Conservation (phyloP, 1,140 invertebrate species). For the Caerostris darwini region DNA sequence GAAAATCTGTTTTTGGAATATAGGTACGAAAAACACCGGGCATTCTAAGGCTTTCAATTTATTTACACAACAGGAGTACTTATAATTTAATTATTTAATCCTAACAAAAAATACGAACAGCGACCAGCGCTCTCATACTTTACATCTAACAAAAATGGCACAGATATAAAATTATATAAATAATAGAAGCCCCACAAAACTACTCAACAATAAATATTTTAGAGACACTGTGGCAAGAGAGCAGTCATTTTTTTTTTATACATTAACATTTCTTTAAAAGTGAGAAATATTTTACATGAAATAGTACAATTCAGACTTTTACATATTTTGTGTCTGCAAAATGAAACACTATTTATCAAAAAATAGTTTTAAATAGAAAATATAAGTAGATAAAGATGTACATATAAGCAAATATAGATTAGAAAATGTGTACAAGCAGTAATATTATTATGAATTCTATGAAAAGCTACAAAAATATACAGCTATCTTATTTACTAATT, state of each 20-base stretch:
- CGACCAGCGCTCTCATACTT: conserved; percentile 54
- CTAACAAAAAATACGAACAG: not conserved
- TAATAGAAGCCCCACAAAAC: conserved; percentile 18
- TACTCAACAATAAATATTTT: not conserved
- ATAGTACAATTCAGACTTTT: not conserved
- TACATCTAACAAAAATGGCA: conserved; percentile 67
- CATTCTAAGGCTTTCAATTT: not conserved
- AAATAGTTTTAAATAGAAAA: not conserved
- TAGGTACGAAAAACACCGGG: not conserved
- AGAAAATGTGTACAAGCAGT: not conserved
- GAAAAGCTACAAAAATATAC: conserved; percentile 23
- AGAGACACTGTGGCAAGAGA: conserved; percentile 11
- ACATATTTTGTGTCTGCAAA: not conserved
- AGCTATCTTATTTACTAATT: not conserved
- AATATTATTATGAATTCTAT: not conserved
- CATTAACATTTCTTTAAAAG: not conserved
- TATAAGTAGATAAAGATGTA: not conserved
- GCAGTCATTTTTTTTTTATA: not conserved
- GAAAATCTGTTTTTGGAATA: too few relatives aligned
- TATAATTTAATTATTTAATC: not conserved
- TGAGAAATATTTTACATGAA: not conserved
- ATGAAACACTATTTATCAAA: not conserved
- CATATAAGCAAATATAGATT: not conserved
- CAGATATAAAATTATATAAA: conserved; percentile 59
- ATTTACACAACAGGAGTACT: conserved; percentile 27